Percentiles rank a stretch among this genome's conserved stretches.
Conservation (phyloP, 2,797 vertebrate genomes). For the Peromyscus eremicus region DNA sequence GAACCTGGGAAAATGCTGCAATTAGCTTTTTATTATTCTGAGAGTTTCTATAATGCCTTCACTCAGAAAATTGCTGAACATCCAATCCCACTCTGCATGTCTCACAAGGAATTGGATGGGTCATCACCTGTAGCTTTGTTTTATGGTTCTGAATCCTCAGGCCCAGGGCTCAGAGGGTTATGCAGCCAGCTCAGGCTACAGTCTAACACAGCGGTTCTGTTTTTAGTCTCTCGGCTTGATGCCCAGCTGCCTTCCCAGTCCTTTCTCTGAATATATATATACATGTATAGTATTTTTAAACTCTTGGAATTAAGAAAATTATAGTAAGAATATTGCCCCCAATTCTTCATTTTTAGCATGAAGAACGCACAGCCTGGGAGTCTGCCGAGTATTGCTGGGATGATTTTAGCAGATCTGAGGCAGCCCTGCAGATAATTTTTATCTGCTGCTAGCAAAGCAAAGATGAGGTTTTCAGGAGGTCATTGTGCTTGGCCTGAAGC, state of each 20-base stretch:
- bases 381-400: slow-evolving; percentile 49
- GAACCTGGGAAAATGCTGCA: slow-evolving; percentile 69
- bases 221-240: slow-evolving; percentile 43
- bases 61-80: slow-evolving; percentile 50
- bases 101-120: slow-evolving; percentile 61
- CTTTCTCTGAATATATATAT: slow-evolving; percentile 24
- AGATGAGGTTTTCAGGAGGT: not conserved
- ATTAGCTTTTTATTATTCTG: slow-evolving; percentile 67
- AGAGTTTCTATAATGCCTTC: slow-evolving; percentile 63
- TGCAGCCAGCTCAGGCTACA: slow-evolving; percentile 27
- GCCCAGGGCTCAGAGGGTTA: slow-evolving; percentile 43
- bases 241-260: slow-evolving; percentile 44
- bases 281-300: slow-evolving; percentile 56
- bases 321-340: slow-evolving; percentile 62
- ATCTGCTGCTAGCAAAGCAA: slow-evolving; percentile 9
- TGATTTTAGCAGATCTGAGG: slow-evolving; percentile 44
- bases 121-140: slow-evolving; percentile 64
- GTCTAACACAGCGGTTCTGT: slow-evolving; percentile 60
- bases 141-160: slow-evolving; percentile 38
- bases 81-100: not conserved
- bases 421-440: not conserved
- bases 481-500: not conserved
- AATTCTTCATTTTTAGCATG: slow-evolving; percentile 66
- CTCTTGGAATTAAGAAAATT: slow-evolving; percentile 72
- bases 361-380: slow-evolving; percentile 57